Percentiles rank a stretch among this genome's conserved stretches.
Evolutionary conservation across 1,140 invertebrate genomes (phyloP).

Genomic region (Chironomus tepperi): DNA sequence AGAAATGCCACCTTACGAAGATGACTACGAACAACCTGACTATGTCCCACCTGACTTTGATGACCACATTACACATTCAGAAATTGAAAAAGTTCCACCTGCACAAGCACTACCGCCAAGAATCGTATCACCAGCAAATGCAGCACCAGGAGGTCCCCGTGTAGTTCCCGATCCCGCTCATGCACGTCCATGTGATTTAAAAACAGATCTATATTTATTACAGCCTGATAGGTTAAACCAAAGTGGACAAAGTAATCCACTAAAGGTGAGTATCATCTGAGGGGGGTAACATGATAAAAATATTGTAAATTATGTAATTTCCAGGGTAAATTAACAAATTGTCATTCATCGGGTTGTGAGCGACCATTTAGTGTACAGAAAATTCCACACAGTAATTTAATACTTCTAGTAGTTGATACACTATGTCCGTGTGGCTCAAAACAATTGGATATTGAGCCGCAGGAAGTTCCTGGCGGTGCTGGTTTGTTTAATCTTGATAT

Average conservation of each 20-base stretch:
- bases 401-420: conserved; percentile 80
- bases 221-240: conserved; percentile 71
- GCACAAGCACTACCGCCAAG: conserved; percentile 38
- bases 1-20: conserved; percentile 35
- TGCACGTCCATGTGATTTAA: conserved; percentile 71
- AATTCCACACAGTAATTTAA: conserved; percentile 83
- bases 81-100: conserved; percentile 37
- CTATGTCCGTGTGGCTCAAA: conserved; percentile 80
- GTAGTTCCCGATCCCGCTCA: conserved; percentile 45
- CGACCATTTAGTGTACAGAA: conserved; percentile 89
- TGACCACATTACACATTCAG: conserved; percentile 32
- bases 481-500: conserved; percentile 31
- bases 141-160: conserved; percentile 38
- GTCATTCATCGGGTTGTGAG: conserved; percentile 80
- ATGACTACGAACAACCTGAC: conserved; percentile 34
- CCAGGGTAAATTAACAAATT: conserved; percentile 85
- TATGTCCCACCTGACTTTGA: conserved; percentile 37
- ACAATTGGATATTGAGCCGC: conserved; percentile 67
- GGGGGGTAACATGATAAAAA: background rate
- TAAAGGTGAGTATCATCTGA: conserved; percentile 38
- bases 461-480: conserved; percentile 49
- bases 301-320: conserved; percentile 34
- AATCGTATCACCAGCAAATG: conserved; percentile 35
- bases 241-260: conserved; percentile 61
- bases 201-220: conserved; percentile 76